Base-by-base conservation (phyloP, 2,888 invertebrate genomes). In the Sceliomorpha sp. region DNA sequence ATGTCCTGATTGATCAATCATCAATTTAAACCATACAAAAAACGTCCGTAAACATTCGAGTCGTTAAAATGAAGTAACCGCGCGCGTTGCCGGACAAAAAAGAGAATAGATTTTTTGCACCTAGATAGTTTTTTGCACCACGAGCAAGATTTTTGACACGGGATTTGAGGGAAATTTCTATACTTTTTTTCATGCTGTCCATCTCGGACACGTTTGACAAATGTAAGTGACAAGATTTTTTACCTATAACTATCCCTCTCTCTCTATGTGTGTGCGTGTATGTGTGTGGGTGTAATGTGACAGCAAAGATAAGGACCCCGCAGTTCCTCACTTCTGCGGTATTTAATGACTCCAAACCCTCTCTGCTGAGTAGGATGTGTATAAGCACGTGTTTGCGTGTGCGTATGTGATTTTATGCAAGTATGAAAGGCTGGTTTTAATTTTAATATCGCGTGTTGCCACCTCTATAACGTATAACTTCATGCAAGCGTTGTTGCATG, bases 171-270 rank as follows among this genome's bases (percentile, higher is more conserved):
- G 80, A 80, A 85, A 81, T 4, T 78, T 85, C 74, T 79, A 75
- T 72, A 72, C 82, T 85, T 86, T 85, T 87, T 88, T 82, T 77
- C 86, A 87, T 81, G 85, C 85, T 81, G 83, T 85, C 86, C 78
- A 76, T 72, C 81, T 80, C 77, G 85, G 84, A 82, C 83, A 76
- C 80, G 78, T 80, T 83, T 82, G 79, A 80, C 77, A 75, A 83
- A 85, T 83, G 85, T 86, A 85, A 85, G 85, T 86, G 79, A 77
- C 74, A 79, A 79, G 74, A 76, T 85, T 83, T 83, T 83, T 78
- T 76, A 79, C 75, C 77, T 79, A 78, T 67, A 76, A 73, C 77
- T 76, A 67, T 70, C 70, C 75, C 68, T 70, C 63, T 69, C 48
- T 74, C 53, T 75, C 62, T 70, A 55, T 72, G 34, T 77, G 70